These are phyloP conservation scores for Epinephelus moara DNA, from an alignment of 2,113 vertebrate genomes.

Conservation along the genomic window DNA sequence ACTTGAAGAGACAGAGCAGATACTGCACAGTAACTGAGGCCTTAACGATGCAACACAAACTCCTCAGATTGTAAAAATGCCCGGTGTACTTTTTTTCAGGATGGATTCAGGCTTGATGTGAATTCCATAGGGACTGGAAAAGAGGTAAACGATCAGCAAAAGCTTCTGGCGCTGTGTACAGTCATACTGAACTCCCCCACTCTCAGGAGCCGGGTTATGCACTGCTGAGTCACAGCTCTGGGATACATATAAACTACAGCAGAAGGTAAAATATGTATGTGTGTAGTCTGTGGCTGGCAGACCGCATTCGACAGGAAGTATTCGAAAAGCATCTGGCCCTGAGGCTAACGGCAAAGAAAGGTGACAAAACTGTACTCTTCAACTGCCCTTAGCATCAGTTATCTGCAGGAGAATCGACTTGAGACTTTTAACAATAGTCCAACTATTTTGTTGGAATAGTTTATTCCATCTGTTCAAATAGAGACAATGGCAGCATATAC, in stretches of 20 bases:
- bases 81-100: background rate
- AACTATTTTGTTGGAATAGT: background rate
- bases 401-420: constrained; percentile 31
- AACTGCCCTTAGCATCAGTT: constrained; percentile 28
- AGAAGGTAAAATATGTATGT: constrained; percentile 25
- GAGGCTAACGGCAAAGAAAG: constrained; percentile 41
- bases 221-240: constrained; percentile 46
- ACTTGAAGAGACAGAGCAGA: constrained; percentile 19
- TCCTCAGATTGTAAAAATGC: background rate
- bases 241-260: constrained; percentile 37
- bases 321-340: constrained; percentile 44
- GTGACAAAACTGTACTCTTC: constrained; percentile 38
- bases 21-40: background rate
- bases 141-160: constrained; percentile 15
- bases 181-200: constrained; percentile 38
- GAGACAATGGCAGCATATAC: constrained; percentile 18
- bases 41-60: background rate
- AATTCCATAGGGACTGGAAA: background rate
- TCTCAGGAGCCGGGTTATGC: constrained; percentile 30
- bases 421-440: constrained; percentile 5
- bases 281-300: constrained; percentile 9
- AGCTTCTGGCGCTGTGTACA: constrained; percentile 20
- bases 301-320: constrained; percentile 33
- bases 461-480: constrained; percentile 32
- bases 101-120: constrained; percentile 12